Percentiles rank a stretch among this genome's conserved stretches.
Evolutionary conservation across 2,113 vertebrate genomes (phyloP).

Genomic region (Nematolebias whitei): DNA sequence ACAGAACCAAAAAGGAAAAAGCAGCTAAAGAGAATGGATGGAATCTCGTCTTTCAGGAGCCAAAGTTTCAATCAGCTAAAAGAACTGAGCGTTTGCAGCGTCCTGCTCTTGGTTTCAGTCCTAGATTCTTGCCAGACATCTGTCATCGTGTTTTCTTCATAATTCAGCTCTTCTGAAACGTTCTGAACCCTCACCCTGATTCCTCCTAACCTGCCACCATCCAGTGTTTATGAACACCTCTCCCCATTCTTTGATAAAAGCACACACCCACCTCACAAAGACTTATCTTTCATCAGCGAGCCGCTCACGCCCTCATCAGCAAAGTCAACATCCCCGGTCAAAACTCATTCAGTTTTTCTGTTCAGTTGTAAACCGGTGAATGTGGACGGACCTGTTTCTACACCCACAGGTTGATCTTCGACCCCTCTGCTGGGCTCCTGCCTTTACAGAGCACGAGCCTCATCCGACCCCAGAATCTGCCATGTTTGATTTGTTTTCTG

Average conservation of each 20-base stretch:
- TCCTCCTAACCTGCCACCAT: no score
- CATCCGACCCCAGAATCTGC: no score
- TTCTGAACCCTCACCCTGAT: neutral
- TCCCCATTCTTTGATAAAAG: slow-evolving; percentile 5
- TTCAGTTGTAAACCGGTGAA: neutral
- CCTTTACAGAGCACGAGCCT: neutral
- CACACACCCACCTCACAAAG: neutral
- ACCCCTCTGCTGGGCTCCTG: neutral
- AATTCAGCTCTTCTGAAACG: no score
- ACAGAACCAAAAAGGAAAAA: no score
- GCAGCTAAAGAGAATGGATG: no score
- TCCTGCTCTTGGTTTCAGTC: no score
- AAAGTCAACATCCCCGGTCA: neutral
- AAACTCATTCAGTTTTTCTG: no score
- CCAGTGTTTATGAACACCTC: neutral
- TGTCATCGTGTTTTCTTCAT: neutral
- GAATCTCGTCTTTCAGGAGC: neutral
- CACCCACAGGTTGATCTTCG: neutral
- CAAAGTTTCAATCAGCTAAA: neutral
- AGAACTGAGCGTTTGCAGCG: neutral
- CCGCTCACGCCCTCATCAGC: neutral
- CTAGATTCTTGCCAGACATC: no score
- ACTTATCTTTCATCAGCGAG: slow-evolving; percentile 14
- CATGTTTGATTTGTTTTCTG: no score
- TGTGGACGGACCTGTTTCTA: slow-evolving; percentile 7